These are phyloP conservation scores for Opisthograptis luteolata DNA, from an alignment of 2,888 invertebrate genomes.

Conservation along the genomic window DNA sequence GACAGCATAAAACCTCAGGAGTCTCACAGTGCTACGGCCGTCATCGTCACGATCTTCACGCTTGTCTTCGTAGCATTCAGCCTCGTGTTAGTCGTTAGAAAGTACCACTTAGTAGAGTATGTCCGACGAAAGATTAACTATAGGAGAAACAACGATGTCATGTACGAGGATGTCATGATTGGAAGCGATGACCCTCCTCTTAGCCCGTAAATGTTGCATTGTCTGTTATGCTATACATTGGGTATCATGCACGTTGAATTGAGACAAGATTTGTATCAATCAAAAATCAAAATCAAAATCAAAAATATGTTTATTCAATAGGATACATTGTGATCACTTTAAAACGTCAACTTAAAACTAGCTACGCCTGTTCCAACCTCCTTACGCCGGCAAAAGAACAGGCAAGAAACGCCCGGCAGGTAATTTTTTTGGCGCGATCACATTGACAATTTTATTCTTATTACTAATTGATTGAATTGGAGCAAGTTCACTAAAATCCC, in stretches of 20 bases:
- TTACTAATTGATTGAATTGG: no score
- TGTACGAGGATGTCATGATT: slow-evolving; percentile 84
- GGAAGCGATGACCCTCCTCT: slow-evolving; percentile 81
- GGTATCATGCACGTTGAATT: background rate
- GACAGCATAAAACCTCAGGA: slow-evolving; percentile 30
- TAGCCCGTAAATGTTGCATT: slow-evolving; percentile 59
- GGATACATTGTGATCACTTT: no score
- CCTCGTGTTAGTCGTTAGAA: slow-evolving; percentile 70
- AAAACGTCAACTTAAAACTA: no score
- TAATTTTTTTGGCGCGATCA: no score
- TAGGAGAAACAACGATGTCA: slow-evolving; percentile 70
- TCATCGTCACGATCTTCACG: slow-evolving; percentile 67
- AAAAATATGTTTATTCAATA: no score
- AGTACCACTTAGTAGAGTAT: slow-evolving; percentile 75
- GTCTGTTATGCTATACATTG: slow-evolving; percentile 27
- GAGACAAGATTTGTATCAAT: no score
- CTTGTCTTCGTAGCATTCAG: slow-evolving; percentile 69
- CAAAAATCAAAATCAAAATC: no score
- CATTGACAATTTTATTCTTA: no score
- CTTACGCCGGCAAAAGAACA: no score
- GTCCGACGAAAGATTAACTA: slow-evolving; percentile 67
- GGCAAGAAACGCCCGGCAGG: no score
- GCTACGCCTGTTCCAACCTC: no score
- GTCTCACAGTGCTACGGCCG: slow-evolving; percentile 58
- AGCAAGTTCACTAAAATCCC: no score